Percentiles rank a stretch among this genome's conserved stretches.
These are phyloP conservation scores for Macrobrachium rosenbergii DNA, from an alignment of 1,140 invertebrate genomes.

Conservation along the genomic window DNA sequence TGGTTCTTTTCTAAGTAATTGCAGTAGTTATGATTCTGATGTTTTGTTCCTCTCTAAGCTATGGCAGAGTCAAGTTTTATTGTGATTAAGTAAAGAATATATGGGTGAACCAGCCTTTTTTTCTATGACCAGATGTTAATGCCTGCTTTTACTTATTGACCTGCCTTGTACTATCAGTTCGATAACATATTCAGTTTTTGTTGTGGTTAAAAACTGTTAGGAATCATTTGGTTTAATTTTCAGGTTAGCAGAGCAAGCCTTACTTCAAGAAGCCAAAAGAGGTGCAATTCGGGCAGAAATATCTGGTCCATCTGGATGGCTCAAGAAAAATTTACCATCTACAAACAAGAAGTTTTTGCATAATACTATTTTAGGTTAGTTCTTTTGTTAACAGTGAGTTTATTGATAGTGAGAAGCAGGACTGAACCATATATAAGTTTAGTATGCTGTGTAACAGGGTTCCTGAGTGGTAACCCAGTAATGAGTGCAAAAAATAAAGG, in stretches of 20 bases:
- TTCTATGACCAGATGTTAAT: no score
- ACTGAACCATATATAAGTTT: no score
- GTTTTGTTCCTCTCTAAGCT: no score
- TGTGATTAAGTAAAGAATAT: no score
- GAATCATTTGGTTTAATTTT: not conserved
- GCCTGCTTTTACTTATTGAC: no score
- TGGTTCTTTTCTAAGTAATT: no score
- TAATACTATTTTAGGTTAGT: conserved; percentile 43
- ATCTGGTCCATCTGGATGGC: conserved; percentile 47
- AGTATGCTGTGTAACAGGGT: not conserved
- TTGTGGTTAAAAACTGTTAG: no score
- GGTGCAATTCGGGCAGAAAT: conserved; percentile 41
- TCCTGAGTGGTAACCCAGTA: not conserved
- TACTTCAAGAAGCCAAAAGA: conserved; percentile 45
- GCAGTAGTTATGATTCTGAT: no score
- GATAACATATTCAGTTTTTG: no score
- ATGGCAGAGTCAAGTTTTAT: no score
- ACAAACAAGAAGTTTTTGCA: conserved; percentile 56
- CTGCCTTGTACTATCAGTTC: no score
- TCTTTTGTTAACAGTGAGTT: not conserved
- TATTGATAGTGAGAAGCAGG: not conserved
- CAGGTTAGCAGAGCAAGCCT: conserved; percentile 48
- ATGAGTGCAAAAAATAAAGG: not conserved
- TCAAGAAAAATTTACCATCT: conserved; percentile 37
- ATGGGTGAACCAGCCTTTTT: no score